phyloP scores from a whole-genome alignment of 2,888 invertebrate genomes.

The Lacanobia wlatinum region DNA sequence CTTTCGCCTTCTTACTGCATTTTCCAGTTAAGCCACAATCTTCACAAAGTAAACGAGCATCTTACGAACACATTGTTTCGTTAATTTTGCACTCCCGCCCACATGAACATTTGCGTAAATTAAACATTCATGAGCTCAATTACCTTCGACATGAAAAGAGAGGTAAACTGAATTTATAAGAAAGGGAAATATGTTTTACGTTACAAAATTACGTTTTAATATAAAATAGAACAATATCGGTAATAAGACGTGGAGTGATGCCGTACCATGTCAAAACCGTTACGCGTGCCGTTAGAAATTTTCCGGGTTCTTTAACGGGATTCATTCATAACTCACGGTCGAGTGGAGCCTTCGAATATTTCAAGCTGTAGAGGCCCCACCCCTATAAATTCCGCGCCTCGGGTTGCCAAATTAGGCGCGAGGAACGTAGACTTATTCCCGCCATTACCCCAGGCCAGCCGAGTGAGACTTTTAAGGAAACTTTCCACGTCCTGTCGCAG shows the following conservation, averaged over 20 bases:
- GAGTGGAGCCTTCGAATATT: constrained; percentile 90
- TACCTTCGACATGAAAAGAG: constrained; percentile 45
- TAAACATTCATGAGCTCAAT: constrained; percentile 61
- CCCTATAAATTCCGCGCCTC: constrained; percentile 90
- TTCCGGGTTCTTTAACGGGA: constrained; percentile 90
- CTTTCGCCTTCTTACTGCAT: constrained; percentile 58
- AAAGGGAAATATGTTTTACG: constrained; percentile 21
- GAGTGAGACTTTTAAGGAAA: constrained; percentile 81
- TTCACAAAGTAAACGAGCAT: constrained; percentile 32
- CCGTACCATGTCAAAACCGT: constrained; percentile 73
- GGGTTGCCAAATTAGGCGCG: constrained; percentile 91
- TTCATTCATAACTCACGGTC: constrained; percentile 91
- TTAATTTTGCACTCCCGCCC: constrained; percentile 43
- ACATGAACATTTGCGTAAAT: constrained; percentile 48
- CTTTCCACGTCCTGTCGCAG: constrained; percentile 84
- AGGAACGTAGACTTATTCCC: constrained; percentile 87
- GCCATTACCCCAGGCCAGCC: constrained; percentile 81
- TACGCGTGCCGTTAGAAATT: constrained; percentile 86
- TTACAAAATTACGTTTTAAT: constrained; percentile 32
- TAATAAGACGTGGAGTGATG: constrained; percentile 65
- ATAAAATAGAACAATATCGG: constrained; percentile 56
- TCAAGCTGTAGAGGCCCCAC: constrained; percentile 86
- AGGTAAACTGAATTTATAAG: constrained; percentile 34
- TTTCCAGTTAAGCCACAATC: constrained; percentile 48
- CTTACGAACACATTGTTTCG: constrained; percentile 35